Evolutionary conservation across 1,140 invertebrate genomes (phyloP).

Genomic region (Solenopsis fugax): DNA sequence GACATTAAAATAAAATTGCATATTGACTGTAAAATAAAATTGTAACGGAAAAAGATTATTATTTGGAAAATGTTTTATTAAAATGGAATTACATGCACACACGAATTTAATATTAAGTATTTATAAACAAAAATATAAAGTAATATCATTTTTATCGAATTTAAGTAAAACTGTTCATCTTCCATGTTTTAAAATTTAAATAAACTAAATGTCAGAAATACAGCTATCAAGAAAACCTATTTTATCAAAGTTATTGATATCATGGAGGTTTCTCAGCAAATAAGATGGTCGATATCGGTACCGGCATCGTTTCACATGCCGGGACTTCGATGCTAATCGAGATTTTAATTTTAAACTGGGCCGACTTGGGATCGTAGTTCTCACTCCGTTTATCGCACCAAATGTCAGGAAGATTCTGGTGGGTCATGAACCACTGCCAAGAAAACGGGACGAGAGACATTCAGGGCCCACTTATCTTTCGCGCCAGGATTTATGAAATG

Average conservation of each 20-base stretch:
- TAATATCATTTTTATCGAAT: not conserved
- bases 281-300: not conserved
- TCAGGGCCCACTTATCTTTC: conserved; percentile 73
- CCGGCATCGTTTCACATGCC: not conserved
- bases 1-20: not conserved
- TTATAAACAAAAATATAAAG: not conserved
- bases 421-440: conserved; percentile 45
- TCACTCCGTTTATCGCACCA: conserved; percentile 50
- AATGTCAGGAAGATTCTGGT: conserved; percentile 43
- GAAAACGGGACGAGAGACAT: conserved; percentile 63
- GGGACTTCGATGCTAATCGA: conserved; percentile 36
- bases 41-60: not conserved
- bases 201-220: not conserved
- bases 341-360: conserved; percentile 38
- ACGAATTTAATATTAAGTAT: not conserved
- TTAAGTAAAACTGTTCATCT: not conserved
- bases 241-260: not conserved
- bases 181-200: not conserved
- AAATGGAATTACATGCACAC: not conserved
- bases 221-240: not conserved
- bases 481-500: conserved; percentile 73
- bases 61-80: not conserved
- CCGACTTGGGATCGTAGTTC: not conserved
- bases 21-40: not conserved
- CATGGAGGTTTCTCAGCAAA: not conserved